Evolutionary conservation across 1,140 invertebrate species (phyloP), one percentile per base, ranked within the genome.

Genomic region (Zaprionus inermis): DNA sequence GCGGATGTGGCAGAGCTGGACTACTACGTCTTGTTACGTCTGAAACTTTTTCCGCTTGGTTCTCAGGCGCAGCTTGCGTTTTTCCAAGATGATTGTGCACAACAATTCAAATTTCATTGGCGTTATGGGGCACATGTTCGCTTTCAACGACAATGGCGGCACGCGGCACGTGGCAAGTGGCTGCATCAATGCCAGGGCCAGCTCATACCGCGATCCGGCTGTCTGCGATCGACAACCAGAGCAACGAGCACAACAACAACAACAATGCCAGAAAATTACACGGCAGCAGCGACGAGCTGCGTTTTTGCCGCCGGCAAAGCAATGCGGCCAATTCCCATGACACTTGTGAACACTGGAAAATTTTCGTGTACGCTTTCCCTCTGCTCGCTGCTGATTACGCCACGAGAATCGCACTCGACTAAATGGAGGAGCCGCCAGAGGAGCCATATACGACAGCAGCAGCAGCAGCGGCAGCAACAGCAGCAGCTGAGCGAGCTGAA

Each of bases 31-130:
- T 67, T 78, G 78, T 72, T 91, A 91, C 76, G 90, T 91, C 49
- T 76, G 83, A 44, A 79, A 74, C 89, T 92, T 92, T 92, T 92
- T 92, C 41, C 91, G 75, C 57, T 91, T 92, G 41, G 90, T 81
- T 72, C 84, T 69, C 7, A 79, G 78, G 32, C 90, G 91, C 52
- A 86, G 61, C 76, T 91, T 91, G 44, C 79, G 79, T 72, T 91
- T 92, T 63, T 86, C 91, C 72, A 91, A 78, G 68, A 91, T 91
- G 58, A 85, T 90, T 72, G 78, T 83, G 71, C 66, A 75, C 72
- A 86, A 74, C 66, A 91, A 76, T 44, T 44, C 38, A 44, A 44
- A 44, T 78, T 91, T 81, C 58, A 76, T 61, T 76, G 72, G 77
- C 60, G 61, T 91, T 81, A 89, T 66, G 82, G 81, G 76, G 78